Base-by-base conservation (phyloP, 23 tunicate species). In the Halocynthia aurantium region DNA sequence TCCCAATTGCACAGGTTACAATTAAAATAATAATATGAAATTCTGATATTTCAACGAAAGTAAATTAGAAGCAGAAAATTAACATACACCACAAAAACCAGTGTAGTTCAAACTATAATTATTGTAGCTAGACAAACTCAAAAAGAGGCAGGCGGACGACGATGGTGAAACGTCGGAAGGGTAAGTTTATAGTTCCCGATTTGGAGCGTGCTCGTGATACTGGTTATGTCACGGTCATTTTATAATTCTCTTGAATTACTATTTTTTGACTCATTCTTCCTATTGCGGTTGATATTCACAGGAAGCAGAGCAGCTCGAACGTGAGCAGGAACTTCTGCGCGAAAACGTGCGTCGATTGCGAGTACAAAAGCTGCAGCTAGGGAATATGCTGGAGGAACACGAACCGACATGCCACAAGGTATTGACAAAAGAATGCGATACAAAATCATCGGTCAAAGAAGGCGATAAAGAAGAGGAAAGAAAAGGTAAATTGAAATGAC, bases 241-340 rank as follows among this genome's bases (percentile, higher is more conserved):
- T 2, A 22, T 19, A 17, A 19, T 15, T 67, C 13, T 67, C 76
- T 1, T 50, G 6, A 50, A 50, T 50, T 20, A 50, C 76, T 71
- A 50, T 50, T 78, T 65, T 66, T 78, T 17, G 44, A 31, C 44
- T 31, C 44, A 31, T 31, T n/a, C 44, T 31, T 31, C 44, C 44
- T 31, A 31, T 31, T 4, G 44, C 44, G 44, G 44, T 66, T n/a
- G 19, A 20, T 65, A 65, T 64, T 81, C 72, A 51, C 77, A 91
- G 97, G 97, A 91, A 77, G 84, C 97, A 44, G 97, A 91, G 66
- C 87, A 78, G 77, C 78, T 91, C 72, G 97, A 91, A 61, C 81
- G 97, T n/a, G 97, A 91, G 56, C 87, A 84, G 69, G 87, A 91
- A 55, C 76, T 81, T 20, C 77, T 82, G 50, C 70, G 97, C 73